A percentile compares a stretch with the other conserved stretches of the same genome.
Evolutionary conservation across 1,140 invertebrate species (phyloP).

Genomic region (Sipha flava): DNA sequence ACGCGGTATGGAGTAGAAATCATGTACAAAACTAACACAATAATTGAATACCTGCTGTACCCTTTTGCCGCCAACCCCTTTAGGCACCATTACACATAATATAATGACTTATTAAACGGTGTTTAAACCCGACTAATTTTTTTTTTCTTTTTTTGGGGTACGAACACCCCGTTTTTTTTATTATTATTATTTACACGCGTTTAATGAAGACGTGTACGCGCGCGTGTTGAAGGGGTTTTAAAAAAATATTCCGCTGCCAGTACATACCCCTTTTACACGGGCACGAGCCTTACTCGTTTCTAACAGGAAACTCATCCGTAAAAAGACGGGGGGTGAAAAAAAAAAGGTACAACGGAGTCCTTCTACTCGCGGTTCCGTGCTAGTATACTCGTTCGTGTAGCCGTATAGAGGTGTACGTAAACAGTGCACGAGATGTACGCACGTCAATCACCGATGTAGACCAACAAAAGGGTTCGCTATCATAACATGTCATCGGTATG

Average conservation of each 20-base stretch:
- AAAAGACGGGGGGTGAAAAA: slow-evolving; percentile 10
- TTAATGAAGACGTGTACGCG: slow-evolving; percentile 12
- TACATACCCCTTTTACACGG: slow-evolving; percentile 11
- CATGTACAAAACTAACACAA: background rate
- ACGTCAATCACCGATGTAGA: slow-evolving; percentile 6
- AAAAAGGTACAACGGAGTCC: background rate
- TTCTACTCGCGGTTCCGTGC: too few relatives aligned
- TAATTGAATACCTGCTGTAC: slow-evolving; percentile 18
- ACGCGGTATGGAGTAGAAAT: background rate
- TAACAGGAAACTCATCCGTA: background rate
- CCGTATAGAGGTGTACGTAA: background rate
- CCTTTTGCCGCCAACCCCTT: slow-evolving; percentile 17
- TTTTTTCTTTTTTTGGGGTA: background rate
- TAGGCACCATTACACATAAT: background rate
- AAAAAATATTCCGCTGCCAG: background rate
- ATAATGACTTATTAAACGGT: slow-evolving; percentile 28
- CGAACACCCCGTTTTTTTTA: background rate
- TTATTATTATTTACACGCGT: slow-evolving; percentile 8
- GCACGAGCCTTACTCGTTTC: background rate
- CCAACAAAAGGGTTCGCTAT: slow-evolving; percentile 30
- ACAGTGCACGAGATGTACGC: background rate
- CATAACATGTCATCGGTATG: slow-evolving; percentile 31
- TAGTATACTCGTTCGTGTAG: background rate
- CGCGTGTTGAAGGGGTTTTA: background rate
- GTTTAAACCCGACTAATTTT: slow-evolving; percentile 27